Evolutionary conservation across 2,797 vertebrate species (phyloP).

Genomic region (Micromesistius poutassou): DNA sequence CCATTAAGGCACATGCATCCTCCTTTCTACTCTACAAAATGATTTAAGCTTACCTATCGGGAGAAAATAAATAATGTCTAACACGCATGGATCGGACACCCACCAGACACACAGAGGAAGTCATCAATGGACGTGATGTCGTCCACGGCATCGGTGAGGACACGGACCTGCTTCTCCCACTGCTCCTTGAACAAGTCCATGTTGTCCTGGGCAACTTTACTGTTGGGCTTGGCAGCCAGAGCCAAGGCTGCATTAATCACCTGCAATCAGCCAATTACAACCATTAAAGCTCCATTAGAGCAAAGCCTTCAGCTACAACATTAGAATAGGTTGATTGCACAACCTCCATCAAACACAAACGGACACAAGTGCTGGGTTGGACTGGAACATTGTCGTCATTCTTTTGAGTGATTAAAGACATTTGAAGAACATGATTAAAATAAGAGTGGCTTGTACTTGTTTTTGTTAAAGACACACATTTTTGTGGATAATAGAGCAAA

Average conservation of each 20-base stretch:
- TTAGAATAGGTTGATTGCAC: slow-evolving; percentile 60
- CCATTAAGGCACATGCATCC: background rate
- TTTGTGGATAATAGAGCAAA: slow-evolving; percentile 49
- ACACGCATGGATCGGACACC: slow-evolving; percentile 49
- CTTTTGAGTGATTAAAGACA: slow-evolving; percentile 48
- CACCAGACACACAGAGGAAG: slow-evolving; percentile 97
- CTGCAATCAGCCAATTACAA: slow-evolving; percentile 77
- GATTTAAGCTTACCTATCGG: slow-evolving; percentile 1
- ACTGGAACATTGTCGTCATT: slow-evolving; percentile 42
- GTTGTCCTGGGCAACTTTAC: slow-evolving; percentile 99
- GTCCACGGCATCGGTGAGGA: slow-evolving; percentile 96
- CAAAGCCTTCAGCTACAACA: slow-evolving; percentile 57
- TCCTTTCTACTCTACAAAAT: background rate
- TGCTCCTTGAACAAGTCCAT: slow-evolving; percentile 99
- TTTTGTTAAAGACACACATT: slow-evolving; percentile 36
- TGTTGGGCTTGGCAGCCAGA: slow-evolving; percentile 93
- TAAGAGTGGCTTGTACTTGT: slow-evolving; percentile 43
- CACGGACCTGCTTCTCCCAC: slow-evolving; percentile 98
- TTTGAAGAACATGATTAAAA: slow-evolving; percentile 53
- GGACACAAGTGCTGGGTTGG: slow-evolving; percentile 28
- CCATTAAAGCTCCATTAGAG: slow-evolving; percentile 63
- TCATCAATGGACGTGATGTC: slow-evolving; percentile 99
- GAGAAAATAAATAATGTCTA: background rate
- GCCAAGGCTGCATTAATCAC: slow-evolving; percentile 97
- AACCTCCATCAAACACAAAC: slow-evolving; percentile 14